Evolutionary conservation across 2,113 vertebrate genomes (phyloP).

Genomic region (Malurus melanocephalus): DNA sequence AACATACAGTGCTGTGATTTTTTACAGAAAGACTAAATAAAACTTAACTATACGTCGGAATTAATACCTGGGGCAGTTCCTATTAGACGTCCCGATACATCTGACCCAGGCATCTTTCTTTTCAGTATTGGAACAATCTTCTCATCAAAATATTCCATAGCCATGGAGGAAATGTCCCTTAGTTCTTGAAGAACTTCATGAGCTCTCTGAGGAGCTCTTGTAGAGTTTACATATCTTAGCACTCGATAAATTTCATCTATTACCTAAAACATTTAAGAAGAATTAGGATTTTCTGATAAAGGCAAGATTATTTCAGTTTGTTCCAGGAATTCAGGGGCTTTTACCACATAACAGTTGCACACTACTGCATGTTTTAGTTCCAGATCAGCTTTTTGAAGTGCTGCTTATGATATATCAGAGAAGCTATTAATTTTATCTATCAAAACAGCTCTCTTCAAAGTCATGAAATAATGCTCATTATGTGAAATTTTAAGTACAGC

Average conservation of each 20-base stretch:
- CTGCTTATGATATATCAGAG: neutral
- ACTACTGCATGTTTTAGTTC: neutral
- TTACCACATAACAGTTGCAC: neutral
- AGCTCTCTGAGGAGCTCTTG: slow-evolving; percentile 94
- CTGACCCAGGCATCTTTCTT: slow-evolving; percentile 94
- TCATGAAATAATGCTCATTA: neutral
- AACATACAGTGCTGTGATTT: neutral
- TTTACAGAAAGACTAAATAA: slow-evolving; percentile 7
- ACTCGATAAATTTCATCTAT: slow-evolving; percentile 98
- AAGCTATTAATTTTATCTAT: neutral
- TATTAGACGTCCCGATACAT: slow-evolving; percentile 94
- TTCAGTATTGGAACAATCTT: slow-evolving; percentile 98
- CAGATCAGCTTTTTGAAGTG: neutral
- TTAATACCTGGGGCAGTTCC: slow-evolving; percentile 91
- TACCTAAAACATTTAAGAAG: slow-evolving; percentile 79
- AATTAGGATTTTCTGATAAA: slow-evolving; percentile 47
- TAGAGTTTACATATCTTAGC: slow-evolving; percentile 96
- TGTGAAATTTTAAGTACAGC: neutral
- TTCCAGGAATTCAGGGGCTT: neutral
- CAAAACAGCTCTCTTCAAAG: neutral
- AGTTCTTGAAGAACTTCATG: slow-evolving; percentile 97
- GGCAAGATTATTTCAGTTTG: slow-evolving; percentile 34
- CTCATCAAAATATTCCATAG: slow-evolving; percentile 99
- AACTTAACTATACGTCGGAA: neutral
- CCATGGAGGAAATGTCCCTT: slow-evolving; percentile 98